Conservation (phyloP, 2,113 vertebrate species). For the Heterocephalus glaber region DNA sequence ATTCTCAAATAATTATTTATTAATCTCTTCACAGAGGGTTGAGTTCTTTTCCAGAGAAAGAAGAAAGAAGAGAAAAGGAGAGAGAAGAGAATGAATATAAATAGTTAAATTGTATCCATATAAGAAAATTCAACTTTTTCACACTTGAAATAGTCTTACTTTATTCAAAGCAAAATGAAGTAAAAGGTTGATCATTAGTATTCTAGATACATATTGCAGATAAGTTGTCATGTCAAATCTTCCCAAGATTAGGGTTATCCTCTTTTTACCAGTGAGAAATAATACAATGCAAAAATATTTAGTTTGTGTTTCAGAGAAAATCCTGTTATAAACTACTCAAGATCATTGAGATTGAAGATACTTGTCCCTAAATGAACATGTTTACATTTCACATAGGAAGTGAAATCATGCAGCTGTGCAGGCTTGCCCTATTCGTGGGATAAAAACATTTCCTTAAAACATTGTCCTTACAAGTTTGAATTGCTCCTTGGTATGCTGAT, state of each 20-base stretch:
- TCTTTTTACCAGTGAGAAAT: constrained; percentile 37
- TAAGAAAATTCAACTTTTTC: constrained; percentile 47
- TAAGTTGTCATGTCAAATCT: constrained; percentile 50
- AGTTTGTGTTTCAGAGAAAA: constrained; percentile 53
- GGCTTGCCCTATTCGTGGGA: background rate
- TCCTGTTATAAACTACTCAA: background rate
- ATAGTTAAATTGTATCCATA: background rate
- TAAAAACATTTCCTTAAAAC: constrained; percentile 3
- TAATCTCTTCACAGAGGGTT: background rate
- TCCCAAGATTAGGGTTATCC: constrained; percentile 42
- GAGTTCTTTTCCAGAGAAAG: background rate
- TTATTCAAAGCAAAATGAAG: constrained; percentile 62
- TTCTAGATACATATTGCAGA: constrained; percentile 29
- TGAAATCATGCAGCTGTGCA: background rate
- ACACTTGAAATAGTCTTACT: constrained; percentile 52
- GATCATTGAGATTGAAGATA: constrained; percentile 29
- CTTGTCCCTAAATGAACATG: constrained; percentile 57
- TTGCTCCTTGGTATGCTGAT: background rate
- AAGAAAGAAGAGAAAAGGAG: background rate
- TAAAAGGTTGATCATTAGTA: constrained; percentile 44
- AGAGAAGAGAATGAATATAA: background rate
- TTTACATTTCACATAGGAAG: background rate
- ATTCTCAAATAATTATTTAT: constrained; percentile 18
- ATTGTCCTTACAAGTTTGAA: background rate
- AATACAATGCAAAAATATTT: constrained; percentile 40